A percentile compares a stretch with the other conserved stretches of the same genome.
These are phyloP conservation scores for Steatocranus sp. DNA, from an alignment of 2,797 vertebrate genomes.

Conservation along the genomic window DNA sequence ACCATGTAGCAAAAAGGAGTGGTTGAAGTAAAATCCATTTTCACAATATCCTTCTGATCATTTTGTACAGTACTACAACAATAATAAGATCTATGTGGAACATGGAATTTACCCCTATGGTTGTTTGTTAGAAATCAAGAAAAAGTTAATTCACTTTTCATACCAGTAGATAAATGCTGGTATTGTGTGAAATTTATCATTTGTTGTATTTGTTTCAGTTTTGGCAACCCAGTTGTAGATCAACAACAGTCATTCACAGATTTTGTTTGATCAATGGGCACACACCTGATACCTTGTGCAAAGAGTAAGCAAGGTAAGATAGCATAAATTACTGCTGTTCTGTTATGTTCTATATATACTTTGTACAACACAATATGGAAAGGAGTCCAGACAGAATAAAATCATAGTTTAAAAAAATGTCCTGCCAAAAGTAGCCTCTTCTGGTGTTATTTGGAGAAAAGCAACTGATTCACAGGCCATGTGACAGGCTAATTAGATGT, in stretches of 20 bases:
- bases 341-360: neutral
- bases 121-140: neutral
- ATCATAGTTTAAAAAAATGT: neutral
- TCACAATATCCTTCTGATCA: neutral
- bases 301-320: neutral
- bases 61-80: neutral
- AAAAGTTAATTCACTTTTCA: neutral
- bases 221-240: neutral
- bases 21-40: neutral
- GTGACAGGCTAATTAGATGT: neutral
- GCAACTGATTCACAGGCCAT: neutral
- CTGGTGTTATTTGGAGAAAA: neutral
- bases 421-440: neutral
- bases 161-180: rapidly evolving
- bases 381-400: neutral
- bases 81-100: neutral
- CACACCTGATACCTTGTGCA: neutral
- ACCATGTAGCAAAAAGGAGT: neutral
- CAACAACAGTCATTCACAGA: neutral
- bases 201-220: neutral
- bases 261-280: neutral
- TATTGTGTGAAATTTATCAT: neutral
- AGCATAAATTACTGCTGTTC: neutral
- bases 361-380: neutral
- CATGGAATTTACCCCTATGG: neutral